Evolutionary conservation across 23 tunicate species (phyloP).

Genomic region (Trididemnum nubilum): DNA sequence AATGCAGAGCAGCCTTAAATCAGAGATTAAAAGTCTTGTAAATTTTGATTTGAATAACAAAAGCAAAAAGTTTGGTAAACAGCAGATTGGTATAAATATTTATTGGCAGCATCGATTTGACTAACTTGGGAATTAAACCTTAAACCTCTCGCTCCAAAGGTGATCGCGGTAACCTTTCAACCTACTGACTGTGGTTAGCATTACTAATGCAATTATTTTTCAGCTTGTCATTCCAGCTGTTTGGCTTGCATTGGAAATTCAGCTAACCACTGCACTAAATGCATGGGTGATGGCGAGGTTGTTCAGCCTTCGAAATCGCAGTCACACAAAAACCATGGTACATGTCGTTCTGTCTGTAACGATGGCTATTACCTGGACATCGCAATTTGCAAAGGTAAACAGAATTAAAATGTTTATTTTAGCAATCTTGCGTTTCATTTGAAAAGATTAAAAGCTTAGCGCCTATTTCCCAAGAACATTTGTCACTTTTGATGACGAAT

Average conservation of each 20-base stretch:
- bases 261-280: slow-evolving; percentile 46
- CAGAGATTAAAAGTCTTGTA: too few species aligned
- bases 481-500: neutral
- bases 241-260: slow-evolving; percentile 36
- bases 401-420: neutral
- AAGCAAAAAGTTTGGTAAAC: too few species aligned
- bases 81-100: too few species aligned
- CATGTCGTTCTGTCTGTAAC: slow-evolving; percentile 49
- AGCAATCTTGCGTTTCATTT: neutral
- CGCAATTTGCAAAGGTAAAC: slow-evolving; percentile 54
- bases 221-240: slow-evolving; percentile 74
- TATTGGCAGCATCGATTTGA: too few species aligned
- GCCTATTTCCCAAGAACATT: neutral
- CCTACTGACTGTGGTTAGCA: too few species aligned
- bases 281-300: slow-evolving; percentile 35
- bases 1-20: too few species aligned
- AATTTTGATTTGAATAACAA: too few species aligned
- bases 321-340: slow-evolving; percentile 2
- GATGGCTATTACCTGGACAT: slow-evolving; percentile 41
- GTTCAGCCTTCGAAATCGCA: slow-evolving; percentile 26
- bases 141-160: too few species aligned
- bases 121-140: too few species aligned
- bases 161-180: too few species aligned
- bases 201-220: too few species aligned
- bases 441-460: neutral